phyloP scores from a whole-genome alignment of 2,888 invertebrate species.

The Monopis laevigella region DNA sequence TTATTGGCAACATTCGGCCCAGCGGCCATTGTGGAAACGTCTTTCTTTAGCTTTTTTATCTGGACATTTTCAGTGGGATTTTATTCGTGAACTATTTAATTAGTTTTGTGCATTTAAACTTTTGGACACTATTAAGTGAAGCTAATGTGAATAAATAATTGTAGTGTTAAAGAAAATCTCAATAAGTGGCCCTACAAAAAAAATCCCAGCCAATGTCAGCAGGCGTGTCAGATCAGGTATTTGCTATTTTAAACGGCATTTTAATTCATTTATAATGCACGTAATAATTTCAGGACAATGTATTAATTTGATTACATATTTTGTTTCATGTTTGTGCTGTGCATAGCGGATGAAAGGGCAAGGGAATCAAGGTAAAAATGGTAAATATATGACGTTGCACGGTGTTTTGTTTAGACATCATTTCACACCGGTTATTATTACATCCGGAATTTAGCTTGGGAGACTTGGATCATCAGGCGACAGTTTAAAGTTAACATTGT shows the following conservation, averaged over 20 bases:
- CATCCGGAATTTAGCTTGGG: conserved; percentile 35
- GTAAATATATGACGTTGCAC: conserved; percentile 57
- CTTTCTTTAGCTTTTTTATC: conserved; percentile 36
- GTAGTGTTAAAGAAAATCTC: conserved; percentile 53
- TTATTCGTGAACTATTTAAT: conserved; percentile 47
- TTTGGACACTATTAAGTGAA: conserved; percentile 56
- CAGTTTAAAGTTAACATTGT: too few relatives aligned
- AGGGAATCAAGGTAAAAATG: conserved; percentile 80
- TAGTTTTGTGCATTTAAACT: conserved; percentile 46
- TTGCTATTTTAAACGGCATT: conserved; percentile 33
- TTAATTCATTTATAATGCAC: conserved; percentile 19
- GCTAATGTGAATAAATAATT: conserved; percentile 57
- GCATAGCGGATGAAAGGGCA: conserved; percentile 86
- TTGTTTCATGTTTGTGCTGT: conserved; percentile 66
- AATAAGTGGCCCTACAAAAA: conserved; percentile 57
- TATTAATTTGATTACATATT: conserved; percentile 37
- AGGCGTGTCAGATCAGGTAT: conserved; percentile 92
- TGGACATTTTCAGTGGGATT: conserved; percentile 42
- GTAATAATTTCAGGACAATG: conserved; percentile 20
- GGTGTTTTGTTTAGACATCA: conserved; percentile 49
- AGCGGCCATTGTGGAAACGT: conserved; percentile 54
- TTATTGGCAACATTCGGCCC: conserved; percentile 4
- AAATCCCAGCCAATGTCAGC: conserved; percentile 86
- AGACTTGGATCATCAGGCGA: too few relatives aligned
- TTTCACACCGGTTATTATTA: conserved; percentile 51